Evolutionary conservation across 1,140 invertebrate genomes (phyloP).

Genomic region (Apis florea): DNA sequence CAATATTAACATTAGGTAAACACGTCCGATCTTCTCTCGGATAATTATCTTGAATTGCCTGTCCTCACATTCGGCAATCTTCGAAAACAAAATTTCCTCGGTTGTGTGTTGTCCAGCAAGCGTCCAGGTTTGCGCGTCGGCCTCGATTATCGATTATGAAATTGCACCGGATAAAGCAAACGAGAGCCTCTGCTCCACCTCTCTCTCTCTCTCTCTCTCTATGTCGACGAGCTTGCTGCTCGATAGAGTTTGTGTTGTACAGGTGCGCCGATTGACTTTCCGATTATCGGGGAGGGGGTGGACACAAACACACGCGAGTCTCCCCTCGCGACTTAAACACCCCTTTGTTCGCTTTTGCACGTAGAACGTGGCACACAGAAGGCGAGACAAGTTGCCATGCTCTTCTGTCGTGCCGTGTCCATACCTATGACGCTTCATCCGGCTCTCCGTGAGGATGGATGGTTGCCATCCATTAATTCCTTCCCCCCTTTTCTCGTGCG

Average conservation of each 20-base stretch:
- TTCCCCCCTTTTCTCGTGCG: background rate
- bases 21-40: background rate
- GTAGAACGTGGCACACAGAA: background rate
- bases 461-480: background rate
- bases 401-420: background rate
- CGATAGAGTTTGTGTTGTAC: conserved; percentile 20
- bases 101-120: conserved; percentile 39
- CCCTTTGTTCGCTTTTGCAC: conserved; percentile 17
- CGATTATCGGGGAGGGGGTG: conserved; percentile 53
- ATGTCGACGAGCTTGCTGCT: background rate
- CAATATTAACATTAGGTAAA: background rate
- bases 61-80: conserved; percentile 24
- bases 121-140: conserved; percentile 16
- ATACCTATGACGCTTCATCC: conserved; percentile 38
- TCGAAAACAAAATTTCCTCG: conserved; percentile 57
- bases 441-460: background rate
- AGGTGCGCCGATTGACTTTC: conserved; percentile 53
- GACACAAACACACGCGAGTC: background rate
- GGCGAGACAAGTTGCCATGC: background rate
- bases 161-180: conserved; percentile 64
- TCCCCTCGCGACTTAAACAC: conserved; percentile 7
- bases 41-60: background rate
- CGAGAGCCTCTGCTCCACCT: conserved; percentile 28
- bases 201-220: background rate
- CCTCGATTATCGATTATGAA: conserved; percentile 66